These are phyloP conservation scores for Proisotoma minuta DNA, from an alignment of 2,888 invertebrate species.

Conservation along the genomic window DNA sequence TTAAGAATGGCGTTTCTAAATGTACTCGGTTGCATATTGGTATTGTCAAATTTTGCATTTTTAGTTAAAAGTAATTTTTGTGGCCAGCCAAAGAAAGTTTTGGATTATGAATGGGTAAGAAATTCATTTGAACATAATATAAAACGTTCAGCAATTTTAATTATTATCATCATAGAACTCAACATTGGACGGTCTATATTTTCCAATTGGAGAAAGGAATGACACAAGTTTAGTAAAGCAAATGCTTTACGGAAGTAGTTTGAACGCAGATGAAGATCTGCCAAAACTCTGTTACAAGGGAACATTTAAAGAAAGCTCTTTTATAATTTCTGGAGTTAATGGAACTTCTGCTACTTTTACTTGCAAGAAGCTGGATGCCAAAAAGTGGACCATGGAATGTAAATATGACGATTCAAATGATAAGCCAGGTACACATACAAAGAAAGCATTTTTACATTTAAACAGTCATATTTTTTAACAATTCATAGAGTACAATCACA, in stretches of 20 bases:
- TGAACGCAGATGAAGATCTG: conserved; percentile 34
- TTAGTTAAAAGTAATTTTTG: conserved; percentile 15
- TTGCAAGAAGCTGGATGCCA: conserved; percentile 19
- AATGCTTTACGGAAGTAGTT: conserved; percentile 27
- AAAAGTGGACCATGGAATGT: conserved; percentile 32
- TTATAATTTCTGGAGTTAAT: conserved; percentile 14
- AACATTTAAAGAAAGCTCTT: conserved; percentile 14
- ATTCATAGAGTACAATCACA: conserved; percentile 27
- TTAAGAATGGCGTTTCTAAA: too few relatives aligned
- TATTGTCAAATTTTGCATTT: background rate
- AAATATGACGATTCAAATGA: conserved; percentile 18
- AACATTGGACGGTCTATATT: conserved; percentile 20
- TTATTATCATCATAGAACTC: background rate
- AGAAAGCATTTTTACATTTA: background rate
- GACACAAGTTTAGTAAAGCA: conserved; percentile 31
- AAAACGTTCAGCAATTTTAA: conserved; percentile 1
- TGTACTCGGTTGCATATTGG: too few relatives aligned
- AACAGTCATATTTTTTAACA: background rate
- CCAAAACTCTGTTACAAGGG: conserved; percentile 28
- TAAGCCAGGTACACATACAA: conserved; percentile 14
- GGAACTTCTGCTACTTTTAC: conserved; percentile 27
- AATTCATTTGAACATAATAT: background rate
- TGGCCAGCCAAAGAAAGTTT: conserved; percentile 28
- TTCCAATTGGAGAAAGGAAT: conserved; percentile 28
- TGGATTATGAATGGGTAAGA: conserved; percentile 28